Percentiles rank a stretch among this genome's conserved stretches.
These are phyloP conservation scores for Rhopalosiphum padi DNA, from an alignment of 1,140 invertebrate genomes.

Conservation along the genomic window DNA sequence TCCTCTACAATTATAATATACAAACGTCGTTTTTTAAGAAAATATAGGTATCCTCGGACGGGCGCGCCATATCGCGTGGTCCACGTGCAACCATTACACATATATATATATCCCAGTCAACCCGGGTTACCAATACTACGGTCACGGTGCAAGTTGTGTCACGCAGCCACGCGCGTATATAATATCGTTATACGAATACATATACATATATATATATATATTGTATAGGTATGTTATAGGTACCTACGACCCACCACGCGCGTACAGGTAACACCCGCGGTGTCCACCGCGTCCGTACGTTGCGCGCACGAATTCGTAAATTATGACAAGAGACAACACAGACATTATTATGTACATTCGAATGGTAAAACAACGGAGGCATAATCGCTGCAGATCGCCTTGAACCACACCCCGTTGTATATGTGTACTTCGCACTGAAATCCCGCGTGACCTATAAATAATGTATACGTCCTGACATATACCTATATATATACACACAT, in stretches of 20 bases:
- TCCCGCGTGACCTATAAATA: background rate
- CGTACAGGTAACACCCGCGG: background rate
- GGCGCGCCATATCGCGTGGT: background rate
- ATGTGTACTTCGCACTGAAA: background rate
- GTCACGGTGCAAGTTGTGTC: background rate
- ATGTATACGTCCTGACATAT: background rate
- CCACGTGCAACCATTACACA: background rate
- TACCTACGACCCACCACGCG: background rate
- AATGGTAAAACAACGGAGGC: background rate
- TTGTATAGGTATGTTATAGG: background rate
- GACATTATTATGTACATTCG: background rate
- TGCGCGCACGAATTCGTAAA: slow-evolving; percentile 47
- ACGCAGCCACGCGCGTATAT: background rate
- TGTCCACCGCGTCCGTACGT: background rate
- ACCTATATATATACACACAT: no score
- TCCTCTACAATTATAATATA: background rate
- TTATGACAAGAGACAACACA: background rate
- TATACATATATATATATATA: no score
- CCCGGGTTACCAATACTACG: background rate
- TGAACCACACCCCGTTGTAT: slow-evolving; percentile 39
- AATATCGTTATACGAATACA: no score
- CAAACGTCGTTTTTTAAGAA: background rate
- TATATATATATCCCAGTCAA: background rate
- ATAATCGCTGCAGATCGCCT: slow-evolving; percentile 1
- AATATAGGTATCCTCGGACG: background rate